A percentile compares a stretch with the other conserved stretches of the same genome.
phyloP scores from a whole-genome alignment of 2,113 vertebrate species.

The Bos indicus region DNA sequence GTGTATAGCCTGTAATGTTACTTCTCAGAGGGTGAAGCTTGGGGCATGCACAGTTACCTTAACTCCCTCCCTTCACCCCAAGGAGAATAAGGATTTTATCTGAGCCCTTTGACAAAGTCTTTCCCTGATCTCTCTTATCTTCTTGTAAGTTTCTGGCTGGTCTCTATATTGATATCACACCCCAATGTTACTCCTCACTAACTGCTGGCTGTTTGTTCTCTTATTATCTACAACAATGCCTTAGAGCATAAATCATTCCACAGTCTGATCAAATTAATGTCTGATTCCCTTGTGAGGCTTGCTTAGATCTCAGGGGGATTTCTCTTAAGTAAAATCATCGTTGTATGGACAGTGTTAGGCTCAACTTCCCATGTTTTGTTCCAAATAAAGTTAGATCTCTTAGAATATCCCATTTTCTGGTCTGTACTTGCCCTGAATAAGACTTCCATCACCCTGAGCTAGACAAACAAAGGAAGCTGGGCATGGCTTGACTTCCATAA shows the following conservation, averaged over 20 bases:
- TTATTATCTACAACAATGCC: neutral
- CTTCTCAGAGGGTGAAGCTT: neutral
- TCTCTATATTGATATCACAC: neutral
- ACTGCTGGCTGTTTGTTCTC: neutral
- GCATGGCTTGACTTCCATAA: neutral
- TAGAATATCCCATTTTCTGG: neutral
- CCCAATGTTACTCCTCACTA: neutral
- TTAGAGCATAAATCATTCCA: neutral
- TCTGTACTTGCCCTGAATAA: neutral
- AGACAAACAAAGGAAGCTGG: neutral
- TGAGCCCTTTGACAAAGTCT: neutral
- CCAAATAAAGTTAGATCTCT: neutral
- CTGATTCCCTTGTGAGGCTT: neutral
- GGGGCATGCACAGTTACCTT: neutral
- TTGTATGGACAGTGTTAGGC: neutral
- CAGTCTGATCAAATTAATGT: neutral
- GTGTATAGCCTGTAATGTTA: too few relatives aligned
- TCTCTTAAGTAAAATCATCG: neutral
- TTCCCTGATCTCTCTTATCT: neutral
- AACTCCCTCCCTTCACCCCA: fast-evolving
- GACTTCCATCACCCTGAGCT: neutral
- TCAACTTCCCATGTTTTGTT: neutral
- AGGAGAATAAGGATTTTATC: neutral
- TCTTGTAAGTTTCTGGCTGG: neutral
- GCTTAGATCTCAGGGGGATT: neutral